phyloP scores from a whole-genome alignment of 1,140 invertebrate genomes.

The Drosophila nannoptera region DNA sequence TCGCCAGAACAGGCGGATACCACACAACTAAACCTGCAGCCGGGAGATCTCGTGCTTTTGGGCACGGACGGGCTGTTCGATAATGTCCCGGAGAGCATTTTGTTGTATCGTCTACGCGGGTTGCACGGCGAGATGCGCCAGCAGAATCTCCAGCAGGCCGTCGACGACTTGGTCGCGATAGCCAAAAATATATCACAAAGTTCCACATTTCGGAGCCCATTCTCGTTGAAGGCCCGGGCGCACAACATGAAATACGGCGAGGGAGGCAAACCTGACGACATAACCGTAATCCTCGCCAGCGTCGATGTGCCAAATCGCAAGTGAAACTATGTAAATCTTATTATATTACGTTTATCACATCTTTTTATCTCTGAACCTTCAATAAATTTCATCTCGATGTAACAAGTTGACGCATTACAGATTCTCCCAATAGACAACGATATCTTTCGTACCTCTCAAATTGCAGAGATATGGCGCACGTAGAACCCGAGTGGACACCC shows the following conservation, averaged over 20 bases:
- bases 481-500: too few species aligned
- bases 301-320: conserved; percentile 31
- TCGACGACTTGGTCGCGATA: conserved; percentile 36
- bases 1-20: conserved; percentile 31
- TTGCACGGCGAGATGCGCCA: conserved; percentile 12
- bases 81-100: conserved; percentile 50
- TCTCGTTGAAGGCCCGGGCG: conserved; percentile 38
- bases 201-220: conserved; percentile 36
- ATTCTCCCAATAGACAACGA: too few species aligned
- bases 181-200: conserved; percentile 35
- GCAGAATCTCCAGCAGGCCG: conserved; percentile 32
- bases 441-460: too few species aligned
- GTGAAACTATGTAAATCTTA: neutral
- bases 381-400: too few species aligned
- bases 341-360: too few species aligned
- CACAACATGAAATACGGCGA: conserved; percentile 14
- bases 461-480: too few species aligned
- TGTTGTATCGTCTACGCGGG: conserved; percentile 24
- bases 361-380: too few species aligned
- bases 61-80: conserved; percentile 62
- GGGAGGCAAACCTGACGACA: conserved; percentile 62
- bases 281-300: conserved; percentile 56
- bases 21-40: conserved; percentile 19
- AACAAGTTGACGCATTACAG: too few species aligned
- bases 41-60: conserved; percentile 45